Conservation (phyloP, 2,797 vertebrate genomes). For the Myotis vivesi region DNA sequence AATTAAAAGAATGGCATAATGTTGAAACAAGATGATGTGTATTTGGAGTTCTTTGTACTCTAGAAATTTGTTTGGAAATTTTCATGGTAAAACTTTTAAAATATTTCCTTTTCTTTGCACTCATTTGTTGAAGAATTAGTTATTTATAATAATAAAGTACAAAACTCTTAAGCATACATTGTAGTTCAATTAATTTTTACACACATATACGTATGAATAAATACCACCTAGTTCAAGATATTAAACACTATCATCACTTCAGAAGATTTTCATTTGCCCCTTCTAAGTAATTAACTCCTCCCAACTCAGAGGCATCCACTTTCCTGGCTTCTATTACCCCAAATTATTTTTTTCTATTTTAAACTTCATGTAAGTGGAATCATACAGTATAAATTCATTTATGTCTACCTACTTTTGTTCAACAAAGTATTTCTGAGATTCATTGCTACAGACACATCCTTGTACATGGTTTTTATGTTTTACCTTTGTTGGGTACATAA, state of each 20-base stretch:
- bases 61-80: not conserved
- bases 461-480: not conserved
- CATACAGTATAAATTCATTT: not conserved
- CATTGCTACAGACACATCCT: not conserved
- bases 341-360: slow-evolving; percentile 17
- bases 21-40: not conserved
- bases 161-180: not conserved
- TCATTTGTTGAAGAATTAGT: not conserved
- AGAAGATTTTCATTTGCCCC: not conserved
- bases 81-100: not conserved
- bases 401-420: not conserved
- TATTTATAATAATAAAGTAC: not conserved
- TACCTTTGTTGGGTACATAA: not conserved
- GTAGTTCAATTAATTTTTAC: not conserved
- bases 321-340: not conserved
- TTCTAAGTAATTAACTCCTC: not conserved
- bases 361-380: not conserved
- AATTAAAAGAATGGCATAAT: not conserved
- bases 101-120: not conserved
- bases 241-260: not conserved
- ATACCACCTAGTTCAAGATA: not conserved
- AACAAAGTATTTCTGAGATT: not conserved
- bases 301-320: not conserved
- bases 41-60: not conserved
- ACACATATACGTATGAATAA: not conserved